Evolutionary conservation across 2,888 invertebrate species (phyloP).

Genomic region (Chrysomela aeneicollis): DNA sequence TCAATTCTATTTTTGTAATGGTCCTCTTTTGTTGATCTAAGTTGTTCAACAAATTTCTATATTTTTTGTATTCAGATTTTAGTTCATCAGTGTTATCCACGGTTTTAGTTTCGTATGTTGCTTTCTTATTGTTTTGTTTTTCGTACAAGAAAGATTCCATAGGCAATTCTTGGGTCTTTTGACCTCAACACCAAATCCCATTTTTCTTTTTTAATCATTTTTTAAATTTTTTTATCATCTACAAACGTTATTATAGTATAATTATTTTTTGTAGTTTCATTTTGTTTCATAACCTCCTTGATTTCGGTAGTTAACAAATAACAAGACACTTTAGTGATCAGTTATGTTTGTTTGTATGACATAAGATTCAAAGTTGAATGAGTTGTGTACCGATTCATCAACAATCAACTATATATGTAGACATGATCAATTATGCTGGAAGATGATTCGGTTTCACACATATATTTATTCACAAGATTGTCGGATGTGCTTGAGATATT

Average conservation of each 20-base stretch:
- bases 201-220: background rate
- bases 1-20: background rate
- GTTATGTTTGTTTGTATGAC: too few relatives aligned
- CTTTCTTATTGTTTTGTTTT: background rate
- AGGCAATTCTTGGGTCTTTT: conserved; percentile 2
- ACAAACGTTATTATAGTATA: background rate
- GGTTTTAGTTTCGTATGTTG: conserved; percentile 5
- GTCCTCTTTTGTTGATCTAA: background rate
- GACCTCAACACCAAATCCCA: background rate
- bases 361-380: background rate
- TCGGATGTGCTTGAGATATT: conserved; percentile 8
- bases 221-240: conserved; percentile 8
- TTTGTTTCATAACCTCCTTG: background rate
- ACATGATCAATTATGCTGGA: conserved; percentile 11
- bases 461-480: conserved; percentile 5
- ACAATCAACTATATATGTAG: conserved; percentile 1
- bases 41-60: background rate
- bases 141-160: background rate
- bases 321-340: background rate
- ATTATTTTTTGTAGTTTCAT: background rate
- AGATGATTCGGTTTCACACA: conserved; percentile 3
- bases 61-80: background rate
- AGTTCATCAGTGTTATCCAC: background rate
- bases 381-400: conserved; percentile 4
- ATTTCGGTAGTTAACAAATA: conserved; percentile 1